A percentile compares a stretch with the other conserved stretches of the same genome.
Evolutionary conservation across 2,113 vertebrate genomes (phyloP).

Genomic region (Python bivittatus): DNA sequence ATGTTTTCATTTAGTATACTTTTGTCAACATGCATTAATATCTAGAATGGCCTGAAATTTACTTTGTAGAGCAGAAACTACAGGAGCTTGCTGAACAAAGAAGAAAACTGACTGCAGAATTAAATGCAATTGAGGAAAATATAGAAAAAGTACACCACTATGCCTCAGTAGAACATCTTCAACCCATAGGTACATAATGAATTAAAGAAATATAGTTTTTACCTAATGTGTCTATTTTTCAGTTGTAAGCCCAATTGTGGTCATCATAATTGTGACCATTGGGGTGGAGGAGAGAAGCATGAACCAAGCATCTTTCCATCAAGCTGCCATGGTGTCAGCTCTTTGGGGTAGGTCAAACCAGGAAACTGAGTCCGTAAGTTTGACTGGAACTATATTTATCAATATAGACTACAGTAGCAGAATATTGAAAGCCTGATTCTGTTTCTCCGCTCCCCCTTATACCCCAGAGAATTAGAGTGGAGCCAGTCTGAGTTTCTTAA

Average conservation of each 20-base stretch:
- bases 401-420: too few relatives aligned
- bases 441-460: too few relatives aligned
- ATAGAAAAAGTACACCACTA: neutral
- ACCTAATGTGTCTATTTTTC: neutral
- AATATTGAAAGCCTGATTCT: too few relatives aligned
- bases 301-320: neutral
- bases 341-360: neutral
- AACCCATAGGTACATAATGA: neutral
- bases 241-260: neutral
- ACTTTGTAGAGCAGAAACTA: neutral
- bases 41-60: neutral
- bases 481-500: too few relatives aligned
- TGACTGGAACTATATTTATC: too few relatives aligned
- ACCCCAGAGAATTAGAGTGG: too few relatives aligned
- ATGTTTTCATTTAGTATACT: neutral
- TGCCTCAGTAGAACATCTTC: neutral
- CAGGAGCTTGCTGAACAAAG: neutral
- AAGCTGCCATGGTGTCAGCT: too few relatives aligned
- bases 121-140: neutral
- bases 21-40: neutral
- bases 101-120: neutral
- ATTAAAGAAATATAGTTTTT: too few relatives aligned
- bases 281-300: neutral
- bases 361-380: too few relatives aligned
- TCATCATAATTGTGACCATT: neutral